Evolutionary conservation across 1,140 invertebrate species (phyloP).

Genomic region (Streblospio benedicti): DNA sequence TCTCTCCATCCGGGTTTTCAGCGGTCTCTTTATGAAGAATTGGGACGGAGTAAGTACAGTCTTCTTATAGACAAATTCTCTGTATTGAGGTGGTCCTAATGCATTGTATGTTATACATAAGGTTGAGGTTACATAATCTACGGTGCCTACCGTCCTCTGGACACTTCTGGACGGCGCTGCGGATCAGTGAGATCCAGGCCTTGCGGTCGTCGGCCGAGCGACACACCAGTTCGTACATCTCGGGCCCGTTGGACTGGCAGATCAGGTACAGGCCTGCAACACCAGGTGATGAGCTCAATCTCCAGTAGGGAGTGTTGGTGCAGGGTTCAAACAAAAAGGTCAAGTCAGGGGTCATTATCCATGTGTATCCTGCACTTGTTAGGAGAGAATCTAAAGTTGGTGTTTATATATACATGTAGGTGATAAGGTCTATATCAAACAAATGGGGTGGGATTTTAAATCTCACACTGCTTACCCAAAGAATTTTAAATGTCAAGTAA

Average conservation of each 20-base stretch:
- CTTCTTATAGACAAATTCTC: not conserved
- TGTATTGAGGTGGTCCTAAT: not conserved
- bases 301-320: too few species aligned
- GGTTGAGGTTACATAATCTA: conserved; percentile 7
- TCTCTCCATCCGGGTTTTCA: not conserved
- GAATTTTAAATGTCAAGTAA: too few species aligned
- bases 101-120: not conserved
- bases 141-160: conserved; percentile 52
- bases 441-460: too few species aligned
- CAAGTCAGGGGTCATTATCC: too few species aligned
- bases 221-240: conserved; percentile 92
- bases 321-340: too few species aligned
- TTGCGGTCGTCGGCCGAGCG: conserved; percentile 78
- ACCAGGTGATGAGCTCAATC: too few species aligned
- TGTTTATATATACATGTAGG: too few species aligned
- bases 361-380: too few species aligned
- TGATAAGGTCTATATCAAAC: too few species aligned
- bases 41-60: not conserved
- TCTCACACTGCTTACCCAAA: too few species aligned
- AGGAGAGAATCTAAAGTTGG: too few species aligned
- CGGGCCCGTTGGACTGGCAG: conserved; percentile 58
- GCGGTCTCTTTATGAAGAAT: not conserved
- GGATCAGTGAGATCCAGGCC: conserved; percentile 75
- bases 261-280: conserved; percentile 85
- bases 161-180: conserved; percentile 52